These are phyloP conservation scores for Campylomormyrus tamandua DNA, from an alignment of 2,113 vertebrate species.

Conservation along the genomic window DNA sequence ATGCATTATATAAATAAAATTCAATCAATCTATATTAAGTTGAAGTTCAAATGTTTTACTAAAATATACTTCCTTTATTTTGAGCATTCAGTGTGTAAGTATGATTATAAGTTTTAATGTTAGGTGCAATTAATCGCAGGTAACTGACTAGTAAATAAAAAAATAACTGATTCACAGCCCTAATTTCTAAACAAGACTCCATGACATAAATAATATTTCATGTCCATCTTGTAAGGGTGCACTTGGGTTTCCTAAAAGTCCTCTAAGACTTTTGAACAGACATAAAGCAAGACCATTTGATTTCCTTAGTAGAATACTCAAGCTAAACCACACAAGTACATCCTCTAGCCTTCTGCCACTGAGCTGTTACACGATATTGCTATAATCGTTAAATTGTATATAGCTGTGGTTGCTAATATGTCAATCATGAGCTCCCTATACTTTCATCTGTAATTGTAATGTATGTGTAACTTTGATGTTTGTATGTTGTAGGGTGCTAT, in stretches of 20 bases:
- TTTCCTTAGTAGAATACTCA: background rate
- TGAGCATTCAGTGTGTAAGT: too few relatives aligned
- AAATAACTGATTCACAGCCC: background rate
- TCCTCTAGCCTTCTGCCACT: background rate
- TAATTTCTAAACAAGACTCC: background rate
- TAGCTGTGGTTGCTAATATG: background rate
- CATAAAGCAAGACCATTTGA: background rate
- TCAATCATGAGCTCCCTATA: too few relatives aligned
- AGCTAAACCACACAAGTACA: background rate
- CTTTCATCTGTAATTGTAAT: too few relatives aligned
- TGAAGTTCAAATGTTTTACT: background rate
- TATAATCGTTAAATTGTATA: background rate
- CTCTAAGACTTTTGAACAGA: background rate
- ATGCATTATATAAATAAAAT: background rate
- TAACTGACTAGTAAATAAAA: background rate
- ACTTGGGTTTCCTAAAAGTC: background rate
- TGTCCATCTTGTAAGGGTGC: background rate
- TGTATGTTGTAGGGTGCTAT: too few relatives aligned
- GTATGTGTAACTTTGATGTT: too few relatives aligned
- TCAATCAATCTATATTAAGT: background rate
- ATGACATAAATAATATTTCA: background rate
- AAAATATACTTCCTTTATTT: background rate
- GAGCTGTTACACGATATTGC: background rate
- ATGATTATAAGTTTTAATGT: too few relatives aligned
- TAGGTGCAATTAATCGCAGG: too few relatives aligned